Base-by-base conservation (phyloP, 2,113 vertebrate genomes). In the Paedocypris sp. region DNA sequence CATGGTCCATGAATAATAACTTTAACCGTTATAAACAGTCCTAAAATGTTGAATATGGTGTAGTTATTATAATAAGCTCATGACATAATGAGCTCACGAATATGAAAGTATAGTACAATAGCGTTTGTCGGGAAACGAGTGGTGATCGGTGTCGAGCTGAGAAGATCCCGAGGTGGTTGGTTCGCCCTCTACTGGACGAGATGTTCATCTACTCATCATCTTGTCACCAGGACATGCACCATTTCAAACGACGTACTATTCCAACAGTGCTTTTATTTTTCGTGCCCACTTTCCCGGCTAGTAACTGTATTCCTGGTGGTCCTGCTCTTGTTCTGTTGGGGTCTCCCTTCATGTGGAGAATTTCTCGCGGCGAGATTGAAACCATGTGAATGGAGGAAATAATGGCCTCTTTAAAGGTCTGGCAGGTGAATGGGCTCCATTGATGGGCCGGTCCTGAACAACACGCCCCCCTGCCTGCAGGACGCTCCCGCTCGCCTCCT, bases 221-320 rank as follows among this genome's bases (percentile, higher is more conserved):
- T 89, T 89, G 80, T 71, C 78, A 75, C 82, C 80, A 83, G 86
- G 84, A 85, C 81, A 83, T 2, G 86, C 79, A 83, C 85, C 85
- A 86, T 86, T 88, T 90, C 89, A 87, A 89, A 90, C 89, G 88
- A 90, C 87, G 87, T 83, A 85, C 86, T 87, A 86, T 85, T 88
- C 86, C 79, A 86, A 83, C 84, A 79, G 85, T 82, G 81, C 81
- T 82, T 89, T 86, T 83, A 80, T 84, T 86, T 86, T 87, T 85
- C 86, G 81, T 82, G 87, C 86, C 74, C 48, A 32, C 83, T 80
- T 81, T 82, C 77, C 79, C 76, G 70, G 75, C 73, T 74, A 61
- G 58, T 59, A 52, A 28, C 13, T 9, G 3, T 23, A 36, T 61
- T 20, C 25, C 25, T 32, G 52, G 53, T 25, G 36, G 10, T 32